Percentiles rank a stretch among this genome's conserved stretches.
Evolutionary conservation across 1,140 invertebrate genomes (phyloP).

Genomic region (Hormaphis cornu): DNA sequence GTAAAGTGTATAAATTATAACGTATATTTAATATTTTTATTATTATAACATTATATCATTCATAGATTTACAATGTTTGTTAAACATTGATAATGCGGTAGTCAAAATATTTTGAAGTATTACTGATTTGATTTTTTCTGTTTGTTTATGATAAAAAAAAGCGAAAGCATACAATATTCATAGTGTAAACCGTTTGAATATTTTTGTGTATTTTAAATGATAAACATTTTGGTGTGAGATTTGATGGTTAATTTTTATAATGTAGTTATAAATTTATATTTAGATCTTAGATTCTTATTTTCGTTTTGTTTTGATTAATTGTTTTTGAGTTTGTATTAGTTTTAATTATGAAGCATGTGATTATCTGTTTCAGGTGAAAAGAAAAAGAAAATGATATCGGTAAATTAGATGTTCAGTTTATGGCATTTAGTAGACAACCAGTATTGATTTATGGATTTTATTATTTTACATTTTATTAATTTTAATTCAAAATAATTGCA

Average conservation of each 20-base stretch:
- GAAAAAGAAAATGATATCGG: conserved; percentile 12
- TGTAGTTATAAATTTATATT: too few relatives aligned
- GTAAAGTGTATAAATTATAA: background rate
- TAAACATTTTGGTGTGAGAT: too few relatives aligned
- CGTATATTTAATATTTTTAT: background rate
- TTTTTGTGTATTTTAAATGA: too few relatives aligned
- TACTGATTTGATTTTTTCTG: too few relatives aligned
- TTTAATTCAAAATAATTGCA: background rate
- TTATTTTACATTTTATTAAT: background rate
- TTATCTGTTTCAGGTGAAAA: conserved; percentile 26
- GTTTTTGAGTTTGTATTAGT: too few relatives aligned
- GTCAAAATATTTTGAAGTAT: too few relatives aligned
- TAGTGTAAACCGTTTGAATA: too few relatives aligned
- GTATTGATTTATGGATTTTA: background rate
- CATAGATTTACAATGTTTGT: background rate
- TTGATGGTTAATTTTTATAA: too few relatives aligned
- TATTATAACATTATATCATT: background rate
- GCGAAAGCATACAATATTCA: too few relatives aligned
- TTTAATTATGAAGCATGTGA: background rate
- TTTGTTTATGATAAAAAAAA: too few relatives aligned
- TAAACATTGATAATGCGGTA: background rate
- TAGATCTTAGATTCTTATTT: too few relatives aligned
- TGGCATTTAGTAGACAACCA: background rate
- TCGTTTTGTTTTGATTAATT: too few relatives aligned
- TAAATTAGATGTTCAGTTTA: conserved; percentile 7